phyloP scores from a whole-genome alignment of 2,797 vertebrate species.

The Thripadectes ignobilis region DNA sequence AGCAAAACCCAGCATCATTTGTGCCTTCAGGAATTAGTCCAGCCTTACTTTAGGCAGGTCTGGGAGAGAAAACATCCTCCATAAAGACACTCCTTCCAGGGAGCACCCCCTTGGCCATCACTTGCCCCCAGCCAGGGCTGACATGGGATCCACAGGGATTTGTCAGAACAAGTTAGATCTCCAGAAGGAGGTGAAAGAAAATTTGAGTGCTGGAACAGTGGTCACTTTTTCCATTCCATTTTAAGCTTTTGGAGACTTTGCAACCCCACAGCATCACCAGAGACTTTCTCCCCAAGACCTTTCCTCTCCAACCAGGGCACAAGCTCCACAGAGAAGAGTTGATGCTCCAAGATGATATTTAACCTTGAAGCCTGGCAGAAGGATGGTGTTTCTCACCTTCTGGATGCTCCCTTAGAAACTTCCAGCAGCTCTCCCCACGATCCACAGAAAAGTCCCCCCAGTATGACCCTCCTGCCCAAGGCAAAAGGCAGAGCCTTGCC shows the following conservation, averaged over 20 bases:
- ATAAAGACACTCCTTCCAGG: not conserved
- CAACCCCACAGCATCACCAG: not conserved
- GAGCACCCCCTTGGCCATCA: fast-evolving
- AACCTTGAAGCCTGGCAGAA: not conserved
- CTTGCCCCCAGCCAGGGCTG: not conserved
- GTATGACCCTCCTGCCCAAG: fast-evolving
- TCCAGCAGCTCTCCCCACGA: not conserved
- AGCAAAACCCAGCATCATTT: not conserved
- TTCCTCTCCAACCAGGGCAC: not conserved
- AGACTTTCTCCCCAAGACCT: not conserved
- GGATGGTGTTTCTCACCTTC: fast-evolving
- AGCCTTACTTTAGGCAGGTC: not conserved
- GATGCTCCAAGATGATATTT: not conserved
- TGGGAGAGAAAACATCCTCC: not conserved
- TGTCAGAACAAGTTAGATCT: not conserved
- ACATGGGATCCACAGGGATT: not conserved
- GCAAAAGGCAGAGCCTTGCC: not conserved
- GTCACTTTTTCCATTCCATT: not conserved
- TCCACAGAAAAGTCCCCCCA: not conserved
- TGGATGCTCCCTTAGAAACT: not conserved
- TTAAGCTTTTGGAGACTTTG: not conserved
- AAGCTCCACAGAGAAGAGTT: fast-evolving
- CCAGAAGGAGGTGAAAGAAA: not conserved
- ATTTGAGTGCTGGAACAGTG: not conserved
- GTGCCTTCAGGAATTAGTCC: not conserved